phyloP scores from a whole-genome alignment of 2,888 invertebrate genomes.

The Dichetophora obliterata region DNA sequence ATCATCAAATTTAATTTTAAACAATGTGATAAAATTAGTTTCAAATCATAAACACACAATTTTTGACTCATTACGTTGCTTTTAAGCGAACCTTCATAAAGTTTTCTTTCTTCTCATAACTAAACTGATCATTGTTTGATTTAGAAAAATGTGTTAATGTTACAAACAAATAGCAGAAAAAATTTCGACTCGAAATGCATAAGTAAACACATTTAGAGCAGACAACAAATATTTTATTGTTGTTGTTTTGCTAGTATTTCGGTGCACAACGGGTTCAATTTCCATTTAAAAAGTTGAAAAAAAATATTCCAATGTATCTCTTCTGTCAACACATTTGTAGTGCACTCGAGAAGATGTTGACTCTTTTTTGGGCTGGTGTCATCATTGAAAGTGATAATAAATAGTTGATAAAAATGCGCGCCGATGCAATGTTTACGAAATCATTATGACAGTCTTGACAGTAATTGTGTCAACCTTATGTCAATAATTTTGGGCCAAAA shows the following conservation, averaged over 20 bases:
- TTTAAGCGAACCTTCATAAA: no score
- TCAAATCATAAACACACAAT: no score
- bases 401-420: background rate
- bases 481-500: background rate
- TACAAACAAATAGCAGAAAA: constrained; percentile 3
- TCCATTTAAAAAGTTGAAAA: background rate
- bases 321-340: background rate
- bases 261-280: no score
- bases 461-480: constrained; percentile 22
- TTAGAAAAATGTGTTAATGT: constrained; percentile 24
- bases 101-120: no score
- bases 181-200: background rate
- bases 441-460: constrained; percentile 29
- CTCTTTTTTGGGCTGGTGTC: background rate
- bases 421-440: constrained; percentile 3
- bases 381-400: background rate
- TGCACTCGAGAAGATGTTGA: background rate
- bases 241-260: no score
- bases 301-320: background rate
- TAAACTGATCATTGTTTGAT: constrained; percentile 1
- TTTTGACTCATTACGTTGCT: no score
- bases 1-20: no score
- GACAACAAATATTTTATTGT: no score
- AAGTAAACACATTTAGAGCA: background rate
- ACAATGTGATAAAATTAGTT: no score